A percentile compares a stretch with the other conserved stretches of the same genome.
Conservation (phyloP, 2,797 vertebrate species). For the Philypnodon macrostomus region DNA sequence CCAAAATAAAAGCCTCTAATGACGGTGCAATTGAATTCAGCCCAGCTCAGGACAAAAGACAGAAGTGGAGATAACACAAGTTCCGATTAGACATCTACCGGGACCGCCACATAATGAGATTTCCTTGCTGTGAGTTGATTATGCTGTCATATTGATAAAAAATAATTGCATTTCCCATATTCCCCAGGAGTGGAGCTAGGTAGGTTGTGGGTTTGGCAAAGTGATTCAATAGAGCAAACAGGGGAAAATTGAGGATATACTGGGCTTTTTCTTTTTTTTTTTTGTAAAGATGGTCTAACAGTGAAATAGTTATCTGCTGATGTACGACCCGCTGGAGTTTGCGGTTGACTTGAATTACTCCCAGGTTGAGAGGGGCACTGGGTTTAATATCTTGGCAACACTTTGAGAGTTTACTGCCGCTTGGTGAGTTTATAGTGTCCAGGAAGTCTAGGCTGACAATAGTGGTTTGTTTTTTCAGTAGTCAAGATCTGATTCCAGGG, state of each 20-base stretch:
- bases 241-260: slow-evolving; percentile 10
- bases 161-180: slow-evolving; percentile 64
- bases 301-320: slow-evolving; percentile 17
- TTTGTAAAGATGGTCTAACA: slow-evolving; percentile 5
- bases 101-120: slow-evolving; percentile 54
- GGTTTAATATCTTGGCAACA: neutral
- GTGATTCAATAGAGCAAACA: slow-evolving; percentile 24
- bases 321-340: neutral
- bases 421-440: no score
- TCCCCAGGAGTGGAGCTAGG: slow-evolving; percentile 30
- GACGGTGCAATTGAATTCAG: slow-evolving; percentile 63
- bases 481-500: no score
- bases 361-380: no score
- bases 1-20: slow-evolving; percentile 58
- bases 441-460: no score
- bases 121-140: slow-evolving; percentile 62
- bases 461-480: no score
- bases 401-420: no score
- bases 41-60: slow-evolving; percentile 56
- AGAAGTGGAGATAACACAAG: slow-evolving; percentile 57
- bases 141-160: slow-evolving; percentile 60
- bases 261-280: no score
- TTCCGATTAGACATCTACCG: slow-evolving; percentile 64
- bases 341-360: neutral
- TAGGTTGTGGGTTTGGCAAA: slow-evolving; percentile 35